Evolutionary conservation across 2,113 vertebrate genomes (phyloP).

Genomic region (Bostrychus sinensis): DNA sequence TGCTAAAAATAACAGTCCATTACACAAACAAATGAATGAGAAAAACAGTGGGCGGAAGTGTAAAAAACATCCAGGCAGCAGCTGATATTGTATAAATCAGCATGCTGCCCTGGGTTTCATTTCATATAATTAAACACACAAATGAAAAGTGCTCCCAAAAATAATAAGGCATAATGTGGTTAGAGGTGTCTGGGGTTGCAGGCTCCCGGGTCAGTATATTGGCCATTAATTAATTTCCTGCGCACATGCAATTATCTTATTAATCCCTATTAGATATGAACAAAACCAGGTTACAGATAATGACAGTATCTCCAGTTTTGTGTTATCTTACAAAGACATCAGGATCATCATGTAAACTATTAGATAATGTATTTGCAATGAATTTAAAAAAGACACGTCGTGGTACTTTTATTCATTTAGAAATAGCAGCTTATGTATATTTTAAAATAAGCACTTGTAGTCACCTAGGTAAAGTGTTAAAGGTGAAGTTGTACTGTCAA

Average conservation of each 20-base stretch:
- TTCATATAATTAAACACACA: constrained; percentile 18
- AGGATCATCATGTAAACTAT: not conserved
- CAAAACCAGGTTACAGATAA: constrained; percentile 23
- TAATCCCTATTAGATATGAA: constrained; percentile 56
- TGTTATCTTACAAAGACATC: constrained; percentile 9
- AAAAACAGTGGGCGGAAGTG: not conserved
- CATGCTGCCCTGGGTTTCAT: constrained; percentile 7
- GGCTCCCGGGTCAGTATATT: constrained; percentile 37
- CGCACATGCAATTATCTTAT: constrained; percentile 43
- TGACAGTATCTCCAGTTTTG: constrained; percentile 15
- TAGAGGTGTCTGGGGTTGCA: constrained; percentile 34
- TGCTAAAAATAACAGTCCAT: not conserved
- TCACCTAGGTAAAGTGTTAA: too few relatives aligned
- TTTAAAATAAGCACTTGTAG: too few relatives aligned
- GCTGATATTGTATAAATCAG: not conserved
- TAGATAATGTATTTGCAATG: too few relatives aligned
- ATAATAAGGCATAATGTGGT: constrained; percentile 22
- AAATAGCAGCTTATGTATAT: too few relatives aligned
- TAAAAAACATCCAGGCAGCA: not conserved
- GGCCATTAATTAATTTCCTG: constrained; percentile 41
- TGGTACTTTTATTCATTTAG: too few relatives aligned
- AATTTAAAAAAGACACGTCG: too few relatives aligned
- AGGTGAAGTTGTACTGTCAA: too few relatives aligned
- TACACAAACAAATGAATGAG: not conserved
- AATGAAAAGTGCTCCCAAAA: constrained; percentile 27